Conservation (phyloP, 2,113 vertebrate species). For the Elgaria multicarinata region DNA sequence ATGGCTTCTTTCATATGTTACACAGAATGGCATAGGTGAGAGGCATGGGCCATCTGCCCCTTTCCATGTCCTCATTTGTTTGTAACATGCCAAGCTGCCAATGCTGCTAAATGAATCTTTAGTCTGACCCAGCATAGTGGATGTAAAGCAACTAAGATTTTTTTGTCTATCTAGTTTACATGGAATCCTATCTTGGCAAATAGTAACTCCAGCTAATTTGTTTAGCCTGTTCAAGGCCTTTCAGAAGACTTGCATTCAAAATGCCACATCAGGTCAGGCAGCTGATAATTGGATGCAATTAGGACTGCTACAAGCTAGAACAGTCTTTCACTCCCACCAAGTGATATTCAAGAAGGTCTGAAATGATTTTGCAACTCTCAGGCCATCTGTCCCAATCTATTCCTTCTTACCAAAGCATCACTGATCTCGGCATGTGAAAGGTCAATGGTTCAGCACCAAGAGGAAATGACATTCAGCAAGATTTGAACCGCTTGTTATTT, state of each 20-base stretch:
- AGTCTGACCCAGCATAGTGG: background rate
- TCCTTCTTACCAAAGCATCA: background rate
- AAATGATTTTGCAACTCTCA: slow-evolving; percentile 6
- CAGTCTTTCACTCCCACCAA: slow-evolving; percentile 8
- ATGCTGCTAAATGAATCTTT: background rate
- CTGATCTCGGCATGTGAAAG: background rate
- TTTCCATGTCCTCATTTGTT: background rate
- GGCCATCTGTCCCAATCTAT: background rate
- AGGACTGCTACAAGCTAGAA: slow-evolving; percentile 20
- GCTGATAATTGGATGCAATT: slow-evolving; percentile 2
- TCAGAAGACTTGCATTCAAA: slow-evolving; percentile 27
- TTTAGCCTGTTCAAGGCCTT: slow-evolving; percentile 7
- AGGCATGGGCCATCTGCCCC: background rate
- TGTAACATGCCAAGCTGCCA: background rate
- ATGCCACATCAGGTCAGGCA: slow-evolving; percentile 41
- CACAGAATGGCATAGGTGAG: background rate
- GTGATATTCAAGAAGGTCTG: background rate
- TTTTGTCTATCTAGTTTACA: slow-evolving; percentile 5
- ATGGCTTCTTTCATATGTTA: background rate
- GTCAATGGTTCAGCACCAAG: background rate
- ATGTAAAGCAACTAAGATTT: slow-evolving; percentile 17
- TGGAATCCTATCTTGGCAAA: slow-evolving; percentile 16
- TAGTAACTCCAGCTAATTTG: slow-evolving; percentile 8
- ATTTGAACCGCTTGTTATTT: background rate
- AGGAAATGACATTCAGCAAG: background rate